These are phyloP conservation scores for Julus scanicus DNA, from an alignment of 2,888 invertebrate species.

Conservation along the genomic window DNA sequence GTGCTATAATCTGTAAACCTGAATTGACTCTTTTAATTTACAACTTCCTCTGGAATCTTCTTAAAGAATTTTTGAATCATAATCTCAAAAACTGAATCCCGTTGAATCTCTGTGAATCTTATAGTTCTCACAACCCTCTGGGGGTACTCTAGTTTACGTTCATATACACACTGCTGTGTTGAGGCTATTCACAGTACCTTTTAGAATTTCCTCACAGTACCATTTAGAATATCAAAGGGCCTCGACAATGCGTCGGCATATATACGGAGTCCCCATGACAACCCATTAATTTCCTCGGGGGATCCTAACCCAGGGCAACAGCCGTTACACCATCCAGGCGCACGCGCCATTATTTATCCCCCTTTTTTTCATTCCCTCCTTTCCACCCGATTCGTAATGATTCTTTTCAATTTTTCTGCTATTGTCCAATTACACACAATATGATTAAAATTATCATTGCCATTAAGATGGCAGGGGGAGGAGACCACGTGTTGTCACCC, in stretches of 20 bases:
- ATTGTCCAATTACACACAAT: slow-evolving; percentile 33
- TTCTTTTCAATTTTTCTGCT: slow-evolving; percentile 23
- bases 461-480: slow-evolving; percentile 33
- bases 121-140: too few relatives aligned
- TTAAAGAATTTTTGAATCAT: too few relatives aligned
- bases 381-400: slow-evolving; percentile 24
- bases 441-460: slow-evolving; percentile 33
- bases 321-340: neutral
- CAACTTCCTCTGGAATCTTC: too few relatives aligned
- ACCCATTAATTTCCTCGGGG: slow-evolving; percentile 1
- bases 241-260: neutral
- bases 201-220: too few relatives aligned
- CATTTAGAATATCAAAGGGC: neutral
- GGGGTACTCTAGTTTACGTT: too few relatives aligned
- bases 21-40: too few relatives aligned
- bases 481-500: slow-evolving; percentile 19
- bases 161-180: too few relatives aligned
- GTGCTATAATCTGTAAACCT: too few relatives aligned
- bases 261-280: slow-evolving; percentile 19
- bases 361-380: neutral
- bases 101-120: too few relatives aligned
- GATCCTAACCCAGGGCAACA: slow-evolving; percentile 18
- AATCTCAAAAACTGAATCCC: too few relatives aligned
- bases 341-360: neutral
- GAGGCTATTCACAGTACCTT: too few relatives aligned